Evolutionary conservation across 2,113 vertebrate genomes (phyloP).

Genomic region (Perca schrenkii): DNA sequence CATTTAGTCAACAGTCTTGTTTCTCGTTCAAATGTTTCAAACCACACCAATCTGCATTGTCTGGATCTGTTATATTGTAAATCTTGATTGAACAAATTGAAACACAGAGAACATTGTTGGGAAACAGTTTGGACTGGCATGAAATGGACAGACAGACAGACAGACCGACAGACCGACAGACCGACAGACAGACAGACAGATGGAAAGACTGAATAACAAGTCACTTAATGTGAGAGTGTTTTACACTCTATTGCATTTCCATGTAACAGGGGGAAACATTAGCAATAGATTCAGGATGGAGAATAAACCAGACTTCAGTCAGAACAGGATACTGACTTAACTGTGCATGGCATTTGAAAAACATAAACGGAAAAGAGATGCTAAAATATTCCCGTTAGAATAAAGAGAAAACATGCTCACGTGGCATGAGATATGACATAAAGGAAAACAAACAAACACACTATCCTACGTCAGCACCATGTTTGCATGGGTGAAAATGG

Average conservation of each 20-base stretch:
- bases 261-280: not conserved
- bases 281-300: not conserved
- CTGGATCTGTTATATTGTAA: too few relatives aligned
- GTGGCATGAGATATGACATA: constrained; percentile 15
- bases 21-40: too few relatives aligned
- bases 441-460: constrained; percentile 29
- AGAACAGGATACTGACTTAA: not conserved
- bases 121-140: too few relatives aligned
- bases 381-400: not conserved
- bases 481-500: constrained; percentile 63
- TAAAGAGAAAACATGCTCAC: constrained; percentile 7
- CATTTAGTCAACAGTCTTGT: not conserved
- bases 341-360: constrained; percentile 9
- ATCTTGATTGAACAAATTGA: too few relatives aligned
- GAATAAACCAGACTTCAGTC: not conserved
- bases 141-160: not conserved
- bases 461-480: constrained; percentile 18
- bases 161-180: not conserved
- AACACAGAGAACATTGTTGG: too few relatives aligned
- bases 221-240: too few relatives aligned
- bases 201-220: too few relatives aligned
- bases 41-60: too few relatives aligned
- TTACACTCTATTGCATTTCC: constrained; percentile 9
- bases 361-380: not conserved
- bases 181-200: not conserved